Percentiles rank a stretch among this genome's conserved stretches.
Evolutionary conservation across 2,888 invertebrate genomes (phyloP).

Genomic region (Arge pagana): DNA sequence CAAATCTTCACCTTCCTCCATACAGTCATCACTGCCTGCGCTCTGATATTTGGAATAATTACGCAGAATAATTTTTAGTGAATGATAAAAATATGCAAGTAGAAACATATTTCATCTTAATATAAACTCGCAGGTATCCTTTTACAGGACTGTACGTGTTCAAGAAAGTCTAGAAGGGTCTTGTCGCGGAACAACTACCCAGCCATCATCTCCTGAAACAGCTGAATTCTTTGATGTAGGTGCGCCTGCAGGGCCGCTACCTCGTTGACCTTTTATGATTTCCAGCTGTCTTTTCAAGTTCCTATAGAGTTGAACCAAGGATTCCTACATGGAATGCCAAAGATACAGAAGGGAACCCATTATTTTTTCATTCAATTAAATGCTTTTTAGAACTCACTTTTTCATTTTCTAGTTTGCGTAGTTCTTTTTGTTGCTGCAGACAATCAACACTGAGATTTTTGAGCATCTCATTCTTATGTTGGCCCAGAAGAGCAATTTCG

Average conservation of each 20-base stretch:
- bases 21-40: constrained; percentile 2
- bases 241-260: constrained; percentile 20
- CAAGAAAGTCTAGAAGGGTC: constrained; percentile 47
- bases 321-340: constrained; percentile 62
- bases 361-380: not conserved
- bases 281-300: constrained; percentile 71
- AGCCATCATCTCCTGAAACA: constrained; percentile 58
- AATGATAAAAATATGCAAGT: constrained; percentile 13
- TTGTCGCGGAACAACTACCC: constrained; percentile 59
- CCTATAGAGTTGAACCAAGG: constrained; percentile 69
- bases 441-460: constrained; percentile 59
- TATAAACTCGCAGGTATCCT: constrained; percentile 9
- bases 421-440: constrained; percentile 66
- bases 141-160: constrained; percentile 26
- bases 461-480: constrained; percentile 77
- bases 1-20: not conserved
- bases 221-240: constrained; percentile 30
- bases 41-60: constrained; percentile 7
- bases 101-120: constrained; percentile 15
- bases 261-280: constrained; percentile 58
- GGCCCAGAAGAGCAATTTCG: constrained; percentile 79
- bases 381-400: constrained; percentile 61
- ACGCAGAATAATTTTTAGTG: constrained; percentile 2
- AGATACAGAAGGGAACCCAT: not conserved
- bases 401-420: constrained; percentile 70